These are phyloP conservation scores for Sceloporus tristichus DNA, from an alignment of 2,113 vertebrate genomes.

Conservation along the genomic window DNA sequence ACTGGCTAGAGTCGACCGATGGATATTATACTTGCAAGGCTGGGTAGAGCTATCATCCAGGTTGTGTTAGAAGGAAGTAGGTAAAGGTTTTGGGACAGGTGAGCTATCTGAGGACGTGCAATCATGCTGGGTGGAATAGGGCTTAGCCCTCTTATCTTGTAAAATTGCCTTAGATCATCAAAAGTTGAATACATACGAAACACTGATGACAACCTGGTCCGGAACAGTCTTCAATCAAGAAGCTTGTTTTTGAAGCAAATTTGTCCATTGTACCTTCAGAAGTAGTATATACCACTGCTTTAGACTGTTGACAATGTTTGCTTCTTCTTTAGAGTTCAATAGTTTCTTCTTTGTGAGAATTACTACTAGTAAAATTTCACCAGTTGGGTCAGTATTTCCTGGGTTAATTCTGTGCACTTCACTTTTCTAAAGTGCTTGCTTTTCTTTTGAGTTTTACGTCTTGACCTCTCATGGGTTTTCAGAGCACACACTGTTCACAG, in stretches of 20 bases:
- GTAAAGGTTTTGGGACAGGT: too few relatives aligned
- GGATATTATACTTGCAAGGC: too few relatives aligned
- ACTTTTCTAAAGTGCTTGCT: background rate
- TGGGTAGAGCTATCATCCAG: too few relatives aligned
- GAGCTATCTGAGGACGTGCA: background rate
- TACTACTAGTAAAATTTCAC: background rate
- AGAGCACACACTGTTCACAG: conserved; percentile 29
- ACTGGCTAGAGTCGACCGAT: too few relatives aligned
- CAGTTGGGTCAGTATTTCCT: background rate
- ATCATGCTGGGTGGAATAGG: background rate
- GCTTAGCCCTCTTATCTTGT: background rate
- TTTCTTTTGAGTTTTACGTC: background rate
- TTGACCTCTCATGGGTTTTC: background rate
- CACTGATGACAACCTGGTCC: background rate
- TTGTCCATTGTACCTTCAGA: background rate
- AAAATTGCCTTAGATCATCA: background rate
- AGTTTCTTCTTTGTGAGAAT: background rate
- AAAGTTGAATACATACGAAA: background rate
- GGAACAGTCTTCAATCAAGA: too few relatives aligned
- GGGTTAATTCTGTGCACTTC: conserved; percentile 17
- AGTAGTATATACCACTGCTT: background rate
- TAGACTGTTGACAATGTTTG: background rate
- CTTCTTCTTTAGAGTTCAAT: background rate
- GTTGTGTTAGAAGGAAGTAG: too few relatives aligned
- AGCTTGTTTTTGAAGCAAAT: background rate